Evolutionary conservation across 2,888 invertebrate species (phyloP).

Genomic region (Adineta ricciae): DNA sequence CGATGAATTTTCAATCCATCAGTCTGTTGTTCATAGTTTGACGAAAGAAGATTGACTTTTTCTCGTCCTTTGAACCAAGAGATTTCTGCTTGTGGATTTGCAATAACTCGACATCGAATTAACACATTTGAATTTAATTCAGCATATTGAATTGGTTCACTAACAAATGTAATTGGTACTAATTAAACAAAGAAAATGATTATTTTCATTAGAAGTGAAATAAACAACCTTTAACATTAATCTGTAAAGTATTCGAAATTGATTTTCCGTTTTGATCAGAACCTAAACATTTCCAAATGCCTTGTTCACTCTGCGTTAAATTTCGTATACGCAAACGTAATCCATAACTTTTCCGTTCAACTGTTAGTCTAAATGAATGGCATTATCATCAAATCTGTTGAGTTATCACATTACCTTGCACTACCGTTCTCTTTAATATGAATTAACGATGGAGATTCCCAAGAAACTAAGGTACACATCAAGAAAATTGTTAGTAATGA

Average conservation of each 20-base stretch:
- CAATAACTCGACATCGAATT: neutral
- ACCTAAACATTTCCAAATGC: neutral
- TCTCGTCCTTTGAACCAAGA: conserved; percentile 5
- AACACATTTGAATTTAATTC: neutral
- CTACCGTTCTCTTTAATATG: neutral
- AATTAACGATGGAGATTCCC: neutral
- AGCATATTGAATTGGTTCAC: conserved; percentile 5
- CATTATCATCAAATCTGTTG: too few species aligned
- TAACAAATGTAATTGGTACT: conserved; percentile 11
- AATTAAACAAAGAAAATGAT: neutral
- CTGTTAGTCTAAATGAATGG: neutral
- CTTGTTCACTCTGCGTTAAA: conserved; percentile 1
- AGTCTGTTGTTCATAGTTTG: neutral
- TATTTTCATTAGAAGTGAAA: neutral
- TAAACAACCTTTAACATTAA: neutral
- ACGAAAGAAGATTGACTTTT: neutral
- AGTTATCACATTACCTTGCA: neutral
- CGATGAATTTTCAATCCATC: neutral
- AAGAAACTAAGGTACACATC: neutral
- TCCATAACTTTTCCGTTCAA: neutral
- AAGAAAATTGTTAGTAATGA: too few species aligned
- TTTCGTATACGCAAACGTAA: neutral
- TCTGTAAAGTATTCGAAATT: neutral
- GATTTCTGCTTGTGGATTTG: neutral
- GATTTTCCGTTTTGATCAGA: neutral